Base-by-base conservation (phyloP, 2,888 invertebrate genomes). In the Acanthopleura granulata region DNA sequence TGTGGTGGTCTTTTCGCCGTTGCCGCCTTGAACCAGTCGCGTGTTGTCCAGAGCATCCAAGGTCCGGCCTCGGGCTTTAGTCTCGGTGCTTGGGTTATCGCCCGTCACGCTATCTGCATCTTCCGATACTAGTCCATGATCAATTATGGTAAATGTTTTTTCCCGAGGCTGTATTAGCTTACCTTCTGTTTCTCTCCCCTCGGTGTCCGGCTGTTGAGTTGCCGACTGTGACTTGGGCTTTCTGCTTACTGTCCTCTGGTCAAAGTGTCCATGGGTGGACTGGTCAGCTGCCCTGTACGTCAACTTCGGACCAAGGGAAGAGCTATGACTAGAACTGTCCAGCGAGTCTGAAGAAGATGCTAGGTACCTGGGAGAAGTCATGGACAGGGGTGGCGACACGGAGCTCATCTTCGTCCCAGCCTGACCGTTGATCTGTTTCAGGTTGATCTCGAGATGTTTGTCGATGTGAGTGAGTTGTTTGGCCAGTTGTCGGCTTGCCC, bases 101-200 rank as follows among this genome's bases (percentile, higher is more conserved):
- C 22, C 57, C 57, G 57, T 57, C 57, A 57, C 57, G 22, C 22
- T 57, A 22, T 57, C 57, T 22, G 12, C 22, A n/a, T 57, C 57
- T n/a, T 57, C 57, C 18, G 22, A 57, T 57, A 12, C 40, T 40
- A 40, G 57, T 22, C 57, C 57, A 12, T 57, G 57, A 22, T 57
- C 57, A 57, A 57, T 57, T n/a, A 57, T 57, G 22, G 57, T 57
- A 22, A 57, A 57, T 57, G 57, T 57, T 22, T 57, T 57, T 12
- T 57, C 57, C 22, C 57, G 18, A 22, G 57, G 57, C 57, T 57
- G 57, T 57, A 57, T 57, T 22, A 18, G 22, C 18, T n/a, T 57
- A 57, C 22, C 22, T 18, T 57, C 57, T 22, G 18, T 57, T 18
- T 18, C n/a, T 57, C 22, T 57, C 57, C 22, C n/a, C 22, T 57